Evolutionary conservation across 2,797 vertebrate species (phyloP).

Genomic region (Sebastiscus tertius): DNA sequence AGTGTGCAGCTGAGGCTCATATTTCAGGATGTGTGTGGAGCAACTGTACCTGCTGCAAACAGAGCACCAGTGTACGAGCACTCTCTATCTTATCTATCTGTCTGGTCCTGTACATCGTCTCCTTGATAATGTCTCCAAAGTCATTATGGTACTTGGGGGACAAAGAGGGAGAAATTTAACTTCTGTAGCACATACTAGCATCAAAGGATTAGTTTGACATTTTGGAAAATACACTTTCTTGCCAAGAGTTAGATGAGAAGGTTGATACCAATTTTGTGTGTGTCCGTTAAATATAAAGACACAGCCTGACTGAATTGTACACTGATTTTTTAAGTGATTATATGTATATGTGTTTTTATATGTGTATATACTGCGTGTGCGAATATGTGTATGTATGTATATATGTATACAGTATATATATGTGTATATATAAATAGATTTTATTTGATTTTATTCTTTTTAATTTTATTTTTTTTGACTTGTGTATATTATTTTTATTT

Average conservation of each 20-base stretch:
- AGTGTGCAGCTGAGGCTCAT: not conserved
- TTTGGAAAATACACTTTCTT: not conserved
- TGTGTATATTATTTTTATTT: no score
- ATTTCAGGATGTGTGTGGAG: not conserved
- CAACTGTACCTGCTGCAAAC: constrained; percentile 88
- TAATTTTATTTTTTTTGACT: no score
- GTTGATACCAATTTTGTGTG: not conserved
- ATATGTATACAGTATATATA: no score
- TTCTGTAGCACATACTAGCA: not conserved
- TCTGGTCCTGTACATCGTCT: constrained; percentile 87
- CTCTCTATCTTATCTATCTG: constrained; percentile 89
- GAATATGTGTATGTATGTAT: no score
- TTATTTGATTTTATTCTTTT: no score
- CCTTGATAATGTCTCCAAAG: constrained; percentile 95
- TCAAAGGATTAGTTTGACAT: not conserved
- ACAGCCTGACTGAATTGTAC: no score
- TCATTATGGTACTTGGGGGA: constrained; percentile 82
- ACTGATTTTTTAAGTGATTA: no score
- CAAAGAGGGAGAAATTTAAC: not conserved
- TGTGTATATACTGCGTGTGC: no score
- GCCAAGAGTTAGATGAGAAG: not conserved
- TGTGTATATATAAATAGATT: no score
- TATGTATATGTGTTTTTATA: no score
- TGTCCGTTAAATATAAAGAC: not conserved
- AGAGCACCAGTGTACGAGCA: constrained; percentile 86